These are phyloP conservation scores for Monochamus alternatus DNA, from an alignment of 2,888 invertebrate species.

Conservation along the genomic window DNA sequence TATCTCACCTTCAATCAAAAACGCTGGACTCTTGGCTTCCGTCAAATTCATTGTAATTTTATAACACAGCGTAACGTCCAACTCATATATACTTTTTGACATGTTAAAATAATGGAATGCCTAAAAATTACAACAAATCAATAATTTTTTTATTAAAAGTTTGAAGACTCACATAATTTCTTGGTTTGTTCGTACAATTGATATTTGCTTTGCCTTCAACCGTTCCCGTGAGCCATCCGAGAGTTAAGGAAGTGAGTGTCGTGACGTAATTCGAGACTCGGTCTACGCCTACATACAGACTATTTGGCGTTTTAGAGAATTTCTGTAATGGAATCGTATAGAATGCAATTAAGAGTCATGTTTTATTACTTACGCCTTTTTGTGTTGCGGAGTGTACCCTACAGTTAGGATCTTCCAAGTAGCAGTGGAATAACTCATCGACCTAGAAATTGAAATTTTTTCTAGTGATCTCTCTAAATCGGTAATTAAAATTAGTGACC, in stretches of 20 bases:
- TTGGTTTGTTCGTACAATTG: constrained; percentile 70
- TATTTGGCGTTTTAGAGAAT: constrained; percentile 69
- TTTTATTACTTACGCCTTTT: constrained; percentile 58
- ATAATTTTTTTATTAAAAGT: not conserved
- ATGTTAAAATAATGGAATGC: constrained; percentile 74
- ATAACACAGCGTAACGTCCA: constrained; percentile 79
- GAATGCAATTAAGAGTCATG: not conserved
- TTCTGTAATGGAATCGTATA: constrained; percentile 53
- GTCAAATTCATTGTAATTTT: constrained; percentile 83
- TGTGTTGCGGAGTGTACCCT: constrained; percentile 75
- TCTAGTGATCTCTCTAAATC: too few relatives aligned
- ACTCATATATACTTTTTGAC: constrained; percentile 72
- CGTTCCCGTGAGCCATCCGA: constrained; percentile 78
- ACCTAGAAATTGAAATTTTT: constrained; percentile 69
- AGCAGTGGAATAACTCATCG: constrained; percentile 86
- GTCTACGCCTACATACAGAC: constrained; percentile 79
- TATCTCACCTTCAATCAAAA: constrained; percentile 78
- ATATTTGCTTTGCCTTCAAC: constrained; percentile 64
- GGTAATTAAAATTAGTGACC: too few relatives aligned
- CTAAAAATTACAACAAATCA: constrained; percentile 56
- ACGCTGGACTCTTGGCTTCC: constrained; percentile 88
- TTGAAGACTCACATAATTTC: constrained; percentile 65
- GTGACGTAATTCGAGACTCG: constrained; percentile 72
- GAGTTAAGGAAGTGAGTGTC: constrained; percentile 75
- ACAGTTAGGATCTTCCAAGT: constrained; percentile 82